A percentile compares a stretch with the other conserved stretches of the same genome.
Conservation (phyloP, 2,888 invertebrate genomes). For the Agrochola lychnidis region DNA sequence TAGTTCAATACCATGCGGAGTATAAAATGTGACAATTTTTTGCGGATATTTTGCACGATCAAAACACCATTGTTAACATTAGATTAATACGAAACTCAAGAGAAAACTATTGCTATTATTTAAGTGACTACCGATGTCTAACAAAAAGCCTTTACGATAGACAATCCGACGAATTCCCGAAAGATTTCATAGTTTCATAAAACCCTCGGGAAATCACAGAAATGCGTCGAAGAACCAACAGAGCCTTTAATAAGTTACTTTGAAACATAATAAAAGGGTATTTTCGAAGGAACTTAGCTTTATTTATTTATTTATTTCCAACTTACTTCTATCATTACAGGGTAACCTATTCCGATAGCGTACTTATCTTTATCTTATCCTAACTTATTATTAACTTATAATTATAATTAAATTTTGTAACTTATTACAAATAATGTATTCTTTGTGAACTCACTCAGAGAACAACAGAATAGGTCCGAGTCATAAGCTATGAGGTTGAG, state of each 20-base stretch:
- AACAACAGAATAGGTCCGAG: too few species aligned
- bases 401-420: too few species aligned
- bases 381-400: too few species aligned
- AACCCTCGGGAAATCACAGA: conserved; percentile 61
- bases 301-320: too few species aligned
- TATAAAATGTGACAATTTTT: too few species aligned
- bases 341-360: too few species aligned
- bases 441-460: too few species aligned
- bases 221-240: conserved; percentile 44
- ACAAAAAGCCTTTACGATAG: conserved; percentile 37
- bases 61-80: not conserved
- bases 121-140: conserved; percentile 28
- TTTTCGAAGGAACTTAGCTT: conserved; percentile 2
- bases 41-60: not conserved
- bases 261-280: conserved; percentile 25
- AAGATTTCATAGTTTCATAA: conserved; percentile 29
- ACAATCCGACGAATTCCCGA: conserved; percentile 49
- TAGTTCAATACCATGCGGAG: too few species aligned
- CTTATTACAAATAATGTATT: too few species aligned
- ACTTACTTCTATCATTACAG: too few species aligned
- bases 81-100: conserved; percentile 5
- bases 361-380: too few species aligned
- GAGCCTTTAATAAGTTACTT: conserved; percentile 42
- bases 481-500: too few species aligned
- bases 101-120: conserved; percentile 34